Conservation (phyloP, 30 jellyfish, hydroid and myxozoan species). For the Chrysaora quinquecirrha region DNA sequence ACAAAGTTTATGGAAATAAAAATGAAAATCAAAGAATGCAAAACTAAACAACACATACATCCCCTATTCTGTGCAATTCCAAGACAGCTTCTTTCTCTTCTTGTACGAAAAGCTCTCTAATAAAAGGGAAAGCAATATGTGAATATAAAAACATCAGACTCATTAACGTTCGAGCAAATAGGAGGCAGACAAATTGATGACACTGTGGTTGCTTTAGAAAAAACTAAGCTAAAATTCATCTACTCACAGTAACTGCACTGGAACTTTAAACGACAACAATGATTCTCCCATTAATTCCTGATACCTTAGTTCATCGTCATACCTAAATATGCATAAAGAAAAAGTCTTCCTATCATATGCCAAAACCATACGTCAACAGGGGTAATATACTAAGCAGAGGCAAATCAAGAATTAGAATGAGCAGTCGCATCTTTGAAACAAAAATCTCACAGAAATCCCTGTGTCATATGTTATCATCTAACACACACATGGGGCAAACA, state of each 20-base stretch:
- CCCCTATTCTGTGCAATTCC: slow-evolving; percentile 83
- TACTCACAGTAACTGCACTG: slow-evolving; percentile 75
- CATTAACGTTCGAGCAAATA: not conserved
- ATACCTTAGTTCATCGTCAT: slow-evolving; percentile 61
- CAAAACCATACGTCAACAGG: no score
- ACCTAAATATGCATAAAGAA: slow-evolving; percentile 31
- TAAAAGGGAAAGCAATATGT: not conserved
- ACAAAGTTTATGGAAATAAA: no score
- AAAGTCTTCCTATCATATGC: no score
- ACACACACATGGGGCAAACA: no score
- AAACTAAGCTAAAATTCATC: not conserved
- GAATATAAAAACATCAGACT: not conserved
- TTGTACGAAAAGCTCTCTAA: slow-evolving; percentile 57
- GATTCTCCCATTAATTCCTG: slow-evolving; percentile 94
- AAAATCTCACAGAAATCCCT: no score
- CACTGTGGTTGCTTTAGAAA: not conserved
- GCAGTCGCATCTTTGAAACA: not conserved
- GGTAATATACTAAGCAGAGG: not conserved
- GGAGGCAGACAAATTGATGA: not conserved
- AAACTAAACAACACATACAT: slow-evolving; percentile 29
- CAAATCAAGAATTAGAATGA: not conserved
- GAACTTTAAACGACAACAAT: slow-evolving; percentile 66
- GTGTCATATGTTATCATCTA: no score
- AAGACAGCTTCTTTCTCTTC: slow-evolving; percentile 90
- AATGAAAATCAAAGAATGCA: not conserved